These are phyloP conservation scores for Hemicrepidius hirtus DNA, from an alignment of 2,888 invertebrate genomes.

Conservation along the genomic window DNA sequence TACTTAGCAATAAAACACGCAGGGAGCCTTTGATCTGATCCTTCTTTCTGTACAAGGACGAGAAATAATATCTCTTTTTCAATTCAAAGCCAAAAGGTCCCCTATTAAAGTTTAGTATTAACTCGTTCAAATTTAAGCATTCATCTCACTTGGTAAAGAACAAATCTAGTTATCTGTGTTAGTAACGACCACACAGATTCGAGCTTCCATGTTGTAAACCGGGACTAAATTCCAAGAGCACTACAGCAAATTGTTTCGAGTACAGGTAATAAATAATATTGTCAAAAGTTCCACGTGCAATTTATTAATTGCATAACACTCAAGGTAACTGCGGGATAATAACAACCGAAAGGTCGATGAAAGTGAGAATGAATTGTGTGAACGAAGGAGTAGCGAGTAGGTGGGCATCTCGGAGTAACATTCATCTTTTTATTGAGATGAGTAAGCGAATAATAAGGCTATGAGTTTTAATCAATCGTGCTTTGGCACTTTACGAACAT, in stretches of 20 bases:
- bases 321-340: conserved; percentile 18
- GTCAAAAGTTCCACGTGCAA: conserved; percentile 9
- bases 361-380: conserved; percentile 39
- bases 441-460: conserved; percentile 17
- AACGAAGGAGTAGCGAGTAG: conserved; percentile 28
- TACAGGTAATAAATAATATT: conserved; percentile 3
- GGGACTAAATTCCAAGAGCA: neutral
- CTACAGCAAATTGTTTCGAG: neutral
- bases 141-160: neutral
- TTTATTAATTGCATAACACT: conserved; percentile 27
- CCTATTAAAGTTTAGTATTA: conserved; percentile 15
- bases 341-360: conserved; percentile 23
- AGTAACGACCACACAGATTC: neutral
- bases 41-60: conserved; percentile 6
- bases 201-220: neutral
- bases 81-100: conserved; percentile 31
- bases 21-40: conserved; percentile 23
- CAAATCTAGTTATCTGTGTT: neutral
- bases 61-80: conserved; percentile 17
- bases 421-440: conserved; percentile 15
- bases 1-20: conserved; percentile 36
- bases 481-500: neutral
- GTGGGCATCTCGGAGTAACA: conserved; percentile 22
- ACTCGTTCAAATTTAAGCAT: neutral
- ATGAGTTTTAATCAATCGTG: conserved; percentile 17